Evolutionary conservation across 2,797 vertebrate species (phyloP).

Genomic region (Typhlichthys subterraneus): DNA sequence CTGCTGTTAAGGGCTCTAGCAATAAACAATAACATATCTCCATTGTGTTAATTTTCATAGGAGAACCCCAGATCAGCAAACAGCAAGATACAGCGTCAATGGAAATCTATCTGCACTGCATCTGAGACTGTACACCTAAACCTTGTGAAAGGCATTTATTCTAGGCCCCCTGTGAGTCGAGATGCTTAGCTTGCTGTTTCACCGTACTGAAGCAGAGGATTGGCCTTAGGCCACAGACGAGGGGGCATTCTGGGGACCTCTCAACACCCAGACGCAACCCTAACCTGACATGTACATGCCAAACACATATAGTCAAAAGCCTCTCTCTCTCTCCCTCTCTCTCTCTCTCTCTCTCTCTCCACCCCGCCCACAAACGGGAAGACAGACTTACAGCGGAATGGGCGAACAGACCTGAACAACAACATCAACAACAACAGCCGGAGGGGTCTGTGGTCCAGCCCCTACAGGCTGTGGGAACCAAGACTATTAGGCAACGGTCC

Average conservation of each 20-base stretch:
- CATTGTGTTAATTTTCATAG: background rate
- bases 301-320: background rate
- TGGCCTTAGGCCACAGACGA: too few species aligned
- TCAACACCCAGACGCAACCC: too few species aligned
- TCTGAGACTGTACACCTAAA: conserved; percentile 15
- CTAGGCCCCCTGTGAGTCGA: background rate
- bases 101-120: background rate
- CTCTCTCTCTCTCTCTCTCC: conserved; percentile 3
- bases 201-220: background rate
- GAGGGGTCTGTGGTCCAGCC: conserved; percentile 11
- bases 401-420: background rate
- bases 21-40: too few species aligned
- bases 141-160: conserved; percentile 26
- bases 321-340: conserved; percentile 5
- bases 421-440: background rate
- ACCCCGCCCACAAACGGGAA: conserved; percentile 3
- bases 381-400: background rate
- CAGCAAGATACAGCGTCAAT: conserved; percentile 4
- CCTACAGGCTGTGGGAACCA: conserved; percentile 54
- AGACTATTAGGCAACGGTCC: conserved; percentile 54
- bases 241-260: too few species aligned
- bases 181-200: conserved; percentile 20
- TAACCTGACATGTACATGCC: background rate
- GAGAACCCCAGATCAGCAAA: background rate
- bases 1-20: too few species aligned